phyloP scores from a whole-genome alignment of 2,888 invertebrate genomes.

The Campoplex nolae region DNA sequence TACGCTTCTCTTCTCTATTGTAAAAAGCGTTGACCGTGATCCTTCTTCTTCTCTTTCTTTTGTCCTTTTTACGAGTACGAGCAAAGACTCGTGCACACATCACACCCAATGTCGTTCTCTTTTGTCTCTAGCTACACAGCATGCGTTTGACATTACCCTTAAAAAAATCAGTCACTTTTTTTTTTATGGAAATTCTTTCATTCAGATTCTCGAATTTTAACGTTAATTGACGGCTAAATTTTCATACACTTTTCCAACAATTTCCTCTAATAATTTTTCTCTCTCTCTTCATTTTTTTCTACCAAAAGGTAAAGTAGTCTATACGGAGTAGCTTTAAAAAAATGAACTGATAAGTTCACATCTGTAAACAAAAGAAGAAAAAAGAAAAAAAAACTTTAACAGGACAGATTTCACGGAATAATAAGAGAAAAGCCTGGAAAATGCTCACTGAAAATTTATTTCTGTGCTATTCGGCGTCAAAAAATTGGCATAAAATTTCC shows the following conservation, averaged over 20 bases:
- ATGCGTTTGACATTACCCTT: conserved; percentile 5
- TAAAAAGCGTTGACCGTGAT: conserved; percentile 49
- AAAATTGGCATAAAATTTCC: no score
- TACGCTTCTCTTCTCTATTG: conserved; percentile 32
- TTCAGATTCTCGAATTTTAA: not conserved
- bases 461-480: not conserved
- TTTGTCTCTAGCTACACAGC: not conserved
- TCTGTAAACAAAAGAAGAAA: no score
- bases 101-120: conserved; percentile 13
- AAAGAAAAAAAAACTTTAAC: not conserved
- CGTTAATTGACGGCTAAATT: not conserved
- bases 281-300: not conserved
- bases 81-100: conserved; percentile 19
- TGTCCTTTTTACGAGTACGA: conserved; percentile 20
- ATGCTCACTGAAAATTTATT: not conserved
- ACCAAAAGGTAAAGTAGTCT: not conserved
- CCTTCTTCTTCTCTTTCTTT: conserved; percentile 35
- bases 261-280: not conserved
- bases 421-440: not conserved
- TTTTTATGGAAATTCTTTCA: not conserved
- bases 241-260: not conserved
- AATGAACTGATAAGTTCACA: not conserved
- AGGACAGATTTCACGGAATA: not conserved
- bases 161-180: not conserved
- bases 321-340: not conserved